Conservation (phyloP, 2,113 vertebrate species). For the Sinocyclocheilus anophthalmus region DNA sequence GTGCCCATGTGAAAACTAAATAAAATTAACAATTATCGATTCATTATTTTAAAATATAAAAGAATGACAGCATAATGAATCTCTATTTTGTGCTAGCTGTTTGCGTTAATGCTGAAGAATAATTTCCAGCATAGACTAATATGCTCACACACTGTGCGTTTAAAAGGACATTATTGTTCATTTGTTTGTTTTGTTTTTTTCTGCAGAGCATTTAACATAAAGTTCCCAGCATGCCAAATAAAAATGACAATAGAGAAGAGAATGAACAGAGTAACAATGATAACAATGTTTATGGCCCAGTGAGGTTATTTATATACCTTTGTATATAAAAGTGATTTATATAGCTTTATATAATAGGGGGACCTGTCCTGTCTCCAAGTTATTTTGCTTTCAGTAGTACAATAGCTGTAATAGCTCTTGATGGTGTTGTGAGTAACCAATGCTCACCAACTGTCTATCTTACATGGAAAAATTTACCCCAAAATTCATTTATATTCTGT, state of each 20-base stretch:
- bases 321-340: neutral
- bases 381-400: neutral
- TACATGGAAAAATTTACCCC: neutral
- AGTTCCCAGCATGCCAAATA: neutral
- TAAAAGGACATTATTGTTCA: neutral
- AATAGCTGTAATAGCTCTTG: neutral
- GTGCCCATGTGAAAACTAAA: no score
- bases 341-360: neutral
- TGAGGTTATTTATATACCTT: neutral
- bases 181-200: neutral
- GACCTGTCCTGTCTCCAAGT: neutral
- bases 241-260: neutral
- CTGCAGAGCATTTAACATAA: neutral
- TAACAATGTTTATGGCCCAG: neutral
- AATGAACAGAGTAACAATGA: neutral
- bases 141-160: neutral
- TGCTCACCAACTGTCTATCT: neutral
- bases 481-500: neutral
- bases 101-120: neutral
- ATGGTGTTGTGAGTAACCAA: neutral
- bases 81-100: neutral
- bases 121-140: no score
- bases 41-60: neutral
- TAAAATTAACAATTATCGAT: no score
- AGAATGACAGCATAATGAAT: neutral